Conservation (phyloP, 2,113 vertebrate genomes). For the Zosterops borbonicus region DNA sequence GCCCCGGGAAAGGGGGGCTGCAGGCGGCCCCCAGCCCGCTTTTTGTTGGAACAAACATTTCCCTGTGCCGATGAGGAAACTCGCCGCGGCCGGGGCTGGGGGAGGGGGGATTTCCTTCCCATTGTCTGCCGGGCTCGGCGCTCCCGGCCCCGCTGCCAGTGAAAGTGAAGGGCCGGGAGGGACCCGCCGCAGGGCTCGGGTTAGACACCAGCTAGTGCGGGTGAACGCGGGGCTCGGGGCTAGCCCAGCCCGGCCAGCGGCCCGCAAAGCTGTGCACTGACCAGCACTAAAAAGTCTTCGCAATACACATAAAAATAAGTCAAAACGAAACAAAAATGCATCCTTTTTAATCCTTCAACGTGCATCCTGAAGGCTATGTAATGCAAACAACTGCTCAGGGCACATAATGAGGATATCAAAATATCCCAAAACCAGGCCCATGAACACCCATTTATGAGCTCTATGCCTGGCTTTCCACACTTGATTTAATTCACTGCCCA, state of each 20-base stretch:
- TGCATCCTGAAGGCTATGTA: neutral
- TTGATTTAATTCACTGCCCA: neutral
- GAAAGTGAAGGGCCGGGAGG: neutral
- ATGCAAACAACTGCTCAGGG: neutral
- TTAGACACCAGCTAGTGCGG: neutral
- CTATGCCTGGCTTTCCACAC: neutral
- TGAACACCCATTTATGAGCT: neutral
- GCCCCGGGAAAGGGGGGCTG: neutral
- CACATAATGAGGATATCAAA: neutral
- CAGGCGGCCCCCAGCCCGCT: neutral
- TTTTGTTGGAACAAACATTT: conserved; percentile 17
- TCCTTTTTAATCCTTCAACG: neutral
- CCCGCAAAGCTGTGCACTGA: neutral
- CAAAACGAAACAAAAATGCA: neutral
- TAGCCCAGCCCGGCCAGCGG: neutral
- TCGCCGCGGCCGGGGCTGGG: neutral
- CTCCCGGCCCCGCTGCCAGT: neutral
- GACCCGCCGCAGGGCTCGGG: neutral
- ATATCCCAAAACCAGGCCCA: neutral
- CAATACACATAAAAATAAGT: neutral
- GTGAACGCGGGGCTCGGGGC: neutral
- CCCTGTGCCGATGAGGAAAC: neutral
- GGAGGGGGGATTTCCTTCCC: conserved; percentile 52
- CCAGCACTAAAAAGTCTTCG: neutral
- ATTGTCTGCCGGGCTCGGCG: conserved; percentile 35